A percentile compares a stretch with the other conserved stretches of the same genome.
These are phyloP conservation scores for Hypsibius dujardini DNA, from an alignment of 1,140 invertebrate species.

Conservation along the genomic window DNA sequence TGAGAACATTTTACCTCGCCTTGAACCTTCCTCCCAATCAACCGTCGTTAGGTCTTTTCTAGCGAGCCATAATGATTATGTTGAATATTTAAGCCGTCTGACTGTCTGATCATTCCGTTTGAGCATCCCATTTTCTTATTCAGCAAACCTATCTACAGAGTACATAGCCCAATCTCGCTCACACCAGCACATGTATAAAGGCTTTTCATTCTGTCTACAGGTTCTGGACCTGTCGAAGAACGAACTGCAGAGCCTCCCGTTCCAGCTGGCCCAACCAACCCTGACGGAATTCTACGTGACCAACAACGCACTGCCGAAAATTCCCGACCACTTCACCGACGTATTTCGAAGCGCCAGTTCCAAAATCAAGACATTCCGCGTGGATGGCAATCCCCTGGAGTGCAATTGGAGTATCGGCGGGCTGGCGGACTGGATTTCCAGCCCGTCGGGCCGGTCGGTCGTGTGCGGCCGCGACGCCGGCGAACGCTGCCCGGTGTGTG, in stretches of 20 bases:
- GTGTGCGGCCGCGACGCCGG: slow-evolving; percentile 8
- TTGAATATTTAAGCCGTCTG: too few species aligned
- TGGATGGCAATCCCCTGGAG: neutral
- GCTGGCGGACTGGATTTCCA: neutral
- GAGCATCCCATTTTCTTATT: neutral
- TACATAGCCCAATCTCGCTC: too few species aligned
- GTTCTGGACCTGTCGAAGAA: slow-evolving; percentile 10
- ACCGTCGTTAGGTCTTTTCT: too few species aligned
- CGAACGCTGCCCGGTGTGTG: slow-evolving; percentile 1
- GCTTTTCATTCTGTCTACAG: neutral
- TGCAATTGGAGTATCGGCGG: neutral
- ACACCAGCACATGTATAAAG: too few species aligned
- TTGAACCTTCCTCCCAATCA: too few species aligned
- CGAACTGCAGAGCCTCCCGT: neutral
- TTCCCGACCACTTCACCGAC: neutral
- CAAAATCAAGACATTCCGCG: neutral
- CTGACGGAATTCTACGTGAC: neutral
- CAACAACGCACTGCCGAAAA: neutral
- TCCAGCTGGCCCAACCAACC: neutral
- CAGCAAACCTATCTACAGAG: neutral
- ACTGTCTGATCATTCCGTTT: too few species aligned
- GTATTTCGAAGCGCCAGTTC: neutral
- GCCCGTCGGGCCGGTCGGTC: neutral
- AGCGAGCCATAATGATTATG: too few species aligned
- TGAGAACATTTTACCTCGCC: too few species aligned